phyloP scores from a whole-genome alignment of 2,113 vertebrate genomes.

The Otolemur garnettii region DNA sequence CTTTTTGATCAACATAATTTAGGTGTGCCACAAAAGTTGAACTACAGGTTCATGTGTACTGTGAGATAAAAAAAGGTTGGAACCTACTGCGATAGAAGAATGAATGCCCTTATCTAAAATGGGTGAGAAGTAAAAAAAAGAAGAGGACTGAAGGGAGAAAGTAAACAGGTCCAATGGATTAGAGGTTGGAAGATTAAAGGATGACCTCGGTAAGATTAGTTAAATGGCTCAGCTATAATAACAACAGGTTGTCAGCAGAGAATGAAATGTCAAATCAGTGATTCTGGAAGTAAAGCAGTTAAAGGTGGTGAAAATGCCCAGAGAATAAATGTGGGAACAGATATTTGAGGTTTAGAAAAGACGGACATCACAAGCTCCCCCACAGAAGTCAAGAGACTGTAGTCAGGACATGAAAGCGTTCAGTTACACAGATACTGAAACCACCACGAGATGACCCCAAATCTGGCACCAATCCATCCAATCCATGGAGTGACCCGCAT shows the following conservation, averaged over 20 bases:
- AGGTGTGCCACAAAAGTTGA: no score
- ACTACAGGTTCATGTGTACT: no score
- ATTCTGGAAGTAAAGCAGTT: neutral
- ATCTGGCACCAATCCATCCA: neutral
- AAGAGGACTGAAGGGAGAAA: neutral
- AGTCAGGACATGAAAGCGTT: neutral
- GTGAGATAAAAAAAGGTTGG: no score
- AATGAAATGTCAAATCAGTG: neutral
- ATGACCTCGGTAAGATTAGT: neutral
- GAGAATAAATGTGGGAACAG: neutral
- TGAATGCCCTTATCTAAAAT: neutral
- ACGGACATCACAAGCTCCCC: neutral
- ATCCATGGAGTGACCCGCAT: neutral
- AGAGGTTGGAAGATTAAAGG: neutral
- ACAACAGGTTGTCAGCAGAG: neutral
- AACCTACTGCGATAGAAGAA: neutral
- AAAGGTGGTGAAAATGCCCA: neutral
- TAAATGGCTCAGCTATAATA: neutral
- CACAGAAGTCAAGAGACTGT: neutral
- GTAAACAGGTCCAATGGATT: neutral
- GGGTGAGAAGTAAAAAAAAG: neutral
- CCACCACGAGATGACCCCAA: neutral
- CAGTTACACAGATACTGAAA: neutral
- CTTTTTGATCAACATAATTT: no score
- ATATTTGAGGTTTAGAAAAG: neutral